Evolutionary conservation across 2,888 invertebrate species (phyloP).

Genomic region (Bellardia pandia): DNA sequence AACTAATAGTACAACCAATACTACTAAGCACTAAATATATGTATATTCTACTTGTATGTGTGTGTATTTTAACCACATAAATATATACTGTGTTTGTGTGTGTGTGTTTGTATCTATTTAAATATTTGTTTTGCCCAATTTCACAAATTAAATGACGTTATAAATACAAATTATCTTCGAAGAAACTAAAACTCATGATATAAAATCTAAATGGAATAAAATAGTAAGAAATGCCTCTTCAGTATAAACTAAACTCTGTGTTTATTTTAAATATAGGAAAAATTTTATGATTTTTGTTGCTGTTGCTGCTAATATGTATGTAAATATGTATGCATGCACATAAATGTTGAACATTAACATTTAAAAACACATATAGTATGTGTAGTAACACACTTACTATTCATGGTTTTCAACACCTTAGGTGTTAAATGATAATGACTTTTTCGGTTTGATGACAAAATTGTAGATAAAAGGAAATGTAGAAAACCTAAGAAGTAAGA

Average conservation of each 20-base stretch:
- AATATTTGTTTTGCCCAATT: slow-evolving; percentile 78
- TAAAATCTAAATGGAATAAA: slow-evolving; percentile 44
- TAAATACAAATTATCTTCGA: slow-evolving; percentile 80
- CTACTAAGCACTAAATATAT: neutral
- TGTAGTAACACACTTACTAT: slow-evolving; percentile 28
- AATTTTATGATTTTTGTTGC: slow-evolving; percentile 64
- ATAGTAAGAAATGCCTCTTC: slow-evolving; percentile 42
- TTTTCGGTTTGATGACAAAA: slow-evolving; percentile 50
- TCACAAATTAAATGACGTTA: slow-evolving; percentile 81
- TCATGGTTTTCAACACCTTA: slow-evolving; percentile 55
- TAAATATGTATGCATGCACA: too few species aligned
- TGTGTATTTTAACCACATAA: neutral
- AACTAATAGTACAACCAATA: slow-evolving; percentile 35
- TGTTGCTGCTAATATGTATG: neutral
- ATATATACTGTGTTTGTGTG: neutral
- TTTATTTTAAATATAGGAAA: slow-evolving; percentile 57
- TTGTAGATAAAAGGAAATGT: neutral
- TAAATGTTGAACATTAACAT: neutral
- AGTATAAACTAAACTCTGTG: slow-evolving; percentile 58
- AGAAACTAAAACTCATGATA: slow-evolving; percentile 59
- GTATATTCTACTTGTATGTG: neutral
- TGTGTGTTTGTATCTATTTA: slow-evolving; percentile 1
- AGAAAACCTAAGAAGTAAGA: slow-evolving; percentile 15
- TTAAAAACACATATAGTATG: neutral
- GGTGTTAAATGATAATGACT: slow-evolving; percentile 64